These are phyloP conservation scores for Neopipo cinnamomea DNA, from an alignment of 2,113 vertebrate species.

Conservation along the genomic window DNA sequence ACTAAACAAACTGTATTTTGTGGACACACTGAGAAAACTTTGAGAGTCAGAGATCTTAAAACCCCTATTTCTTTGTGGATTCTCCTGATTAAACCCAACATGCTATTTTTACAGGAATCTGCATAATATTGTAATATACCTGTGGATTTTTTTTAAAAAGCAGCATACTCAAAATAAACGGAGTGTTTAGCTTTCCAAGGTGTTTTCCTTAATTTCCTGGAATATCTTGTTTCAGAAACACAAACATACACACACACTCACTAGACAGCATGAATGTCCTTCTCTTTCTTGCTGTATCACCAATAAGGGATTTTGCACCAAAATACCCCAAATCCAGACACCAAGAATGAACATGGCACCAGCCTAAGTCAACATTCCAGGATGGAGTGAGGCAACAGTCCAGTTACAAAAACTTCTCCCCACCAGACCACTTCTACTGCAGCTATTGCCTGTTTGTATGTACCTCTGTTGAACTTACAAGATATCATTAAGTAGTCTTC, in stretches of 20 bases:
- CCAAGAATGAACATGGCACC: neutral
- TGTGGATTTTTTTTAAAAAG: neutral
- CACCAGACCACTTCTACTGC: conserved; percentile 5
- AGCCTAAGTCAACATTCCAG: neutral
- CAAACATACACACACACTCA: neutral
- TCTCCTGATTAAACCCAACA: neutral
- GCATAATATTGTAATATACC: neutral
- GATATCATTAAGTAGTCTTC: conserved; percentile 99
- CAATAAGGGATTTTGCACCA: neutral
- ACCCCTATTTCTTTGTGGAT: neutral
- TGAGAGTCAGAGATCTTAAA: neutral
- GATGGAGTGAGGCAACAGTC: neutral
- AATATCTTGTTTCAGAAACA: neutral
- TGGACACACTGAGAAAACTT: neutral
- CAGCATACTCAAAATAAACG: neutral
- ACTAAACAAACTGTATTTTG: neutral
- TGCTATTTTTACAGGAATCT: neutral
- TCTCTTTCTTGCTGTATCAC: neutral
- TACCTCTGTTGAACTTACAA: conserved; percentile 79
- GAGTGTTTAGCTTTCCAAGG: neutral
- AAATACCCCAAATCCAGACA: neutral
- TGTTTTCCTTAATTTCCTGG: neutral
- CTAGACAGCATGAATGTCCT: neutral
- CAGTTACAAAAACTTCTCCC: neutral
- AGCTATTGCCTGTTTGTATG: neutral